Percentiles rank a stretch among this genome's conserved stretches.
phyloP scores from a whole-genome alignment of 2,797 vertebrate genomes.

The Intellagama lesueurii region DNA sequence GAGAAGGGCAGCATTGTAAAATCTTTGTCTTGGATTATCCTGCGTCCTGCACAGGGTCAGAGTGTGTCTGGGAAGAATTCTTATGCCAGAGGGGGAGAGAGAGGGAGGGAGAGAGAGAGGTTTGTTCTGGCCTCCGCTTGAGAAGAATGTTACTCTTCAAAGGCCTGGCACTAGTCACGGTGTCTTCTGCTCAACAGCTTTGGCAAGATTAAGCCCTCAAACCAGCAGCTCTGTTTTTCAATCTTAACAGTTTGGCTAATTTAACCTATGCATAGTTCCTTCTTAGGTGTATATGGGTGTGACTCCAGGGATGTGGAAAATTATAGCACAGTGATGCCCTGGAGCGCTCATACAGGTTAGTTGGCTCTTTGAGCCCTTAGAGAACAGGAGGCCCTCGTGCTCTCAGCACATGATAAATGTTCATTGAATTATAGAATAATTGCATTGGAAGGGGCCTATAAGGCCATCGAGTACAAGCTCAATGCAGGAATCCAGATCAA shows the following conservation, averaged over 20 bases:
- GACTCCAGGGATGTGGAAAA: conserved; percentile 14
- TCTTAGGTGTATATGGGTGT: neutral
- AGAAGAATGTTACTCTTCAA: conserved; percentile 30
- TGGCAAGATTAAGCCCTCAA: conserved; percentile 21
- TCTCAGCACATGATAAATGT: neutral
- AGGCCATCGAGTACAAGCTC: no score
- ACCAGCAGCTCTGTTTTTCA: conserved; percentile 23
- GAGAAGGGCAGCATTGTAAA: conserved; percentile 25
- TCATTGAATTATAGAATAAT: no score
- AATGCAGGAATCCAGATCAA: no score
- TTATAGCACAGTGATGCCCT: neutral
- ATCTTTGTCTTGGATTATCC: conserved; percentile 28
- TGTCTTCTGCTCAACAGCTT: conserved; percentile 26
- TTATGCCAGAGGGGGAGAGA: neutral
- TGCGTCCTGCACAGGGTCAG: conserved; percentile 32
- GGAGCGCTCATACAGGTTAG: conserved; percentile 4
- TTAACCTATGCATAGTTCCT: neutral
- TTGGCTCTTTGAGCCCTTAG: conserved; percentile 29
- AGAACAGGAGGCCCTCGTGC: neutral
- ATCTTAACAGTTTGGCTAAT: conserved; percentile 11
- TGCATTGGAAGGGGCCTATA: no score
- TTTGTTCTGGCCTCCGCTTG: conserved; percentile 43
- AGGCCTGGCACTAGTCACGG: conserved; percentile 12
- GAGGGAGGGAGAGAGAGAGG: neutral
- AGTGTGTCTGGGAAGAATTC: conserved; percentile 36